Evolutionary conservation across 2,888 invertebrate genomes (phyloP).

Genomic region (Dexiosoma caninum): DNA sequence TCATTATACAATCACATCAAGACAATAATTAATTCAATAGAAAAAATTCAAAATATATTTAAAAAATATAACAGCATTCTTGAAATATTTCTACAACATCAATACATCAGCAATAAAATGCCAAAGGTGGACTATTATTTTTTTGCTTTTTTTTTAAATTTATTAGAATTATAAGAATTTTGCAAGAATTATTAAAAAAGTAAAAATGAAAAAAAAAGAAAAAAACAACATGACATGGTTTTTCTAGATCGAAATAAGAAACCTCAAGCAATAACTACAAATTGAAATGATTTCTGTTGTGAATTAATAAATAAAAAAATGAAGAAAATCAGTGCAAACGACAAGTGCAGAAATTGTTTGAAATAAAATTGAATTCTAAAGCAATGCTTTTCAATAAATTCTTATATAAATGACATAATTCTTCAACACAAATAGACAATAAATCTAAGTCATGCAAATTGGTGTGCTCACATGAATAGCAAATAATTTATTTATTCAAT

Average conservation of each 20-base stretch:
- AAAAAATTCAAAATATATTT: neutral
- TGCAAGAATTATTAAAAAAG: neutral
- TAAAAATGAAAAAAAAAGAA: neutral
- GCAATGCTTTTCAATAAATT: neutral
- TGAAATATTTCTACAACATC: slow-evolving; percentile 21
- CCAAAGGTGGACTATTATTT: neutral
- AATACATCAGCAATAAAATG: slow-evolving; percentile 10
- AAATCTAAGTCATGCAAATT: slow-evolving; percentile 1
- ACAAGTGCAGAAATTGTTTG: slow-evolving; percentile 24
- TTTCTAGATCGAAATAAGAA: neutral
- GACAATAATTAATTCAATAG: neutral
- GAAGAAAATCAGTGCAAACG: neutral
- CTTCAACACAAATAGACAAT: slow-evolving; percentile 17
- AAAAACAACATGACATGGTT: slow-evolving; percentile 1
- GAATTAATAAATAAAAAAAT: slow-evolving; percentile 31
- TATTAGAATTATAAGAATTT: neutral
- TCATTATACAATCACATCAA: neutral
- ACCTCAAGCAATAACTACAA: neutral
- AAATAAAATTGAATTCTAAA: neutral
- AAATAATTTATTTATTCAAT: neutral
- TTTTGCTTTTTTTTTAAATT: neutral
- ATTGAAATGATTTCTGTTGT: slow-evolving; percentile 28
- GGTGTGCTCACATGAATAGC: neutral
- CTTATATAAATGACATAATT: slow-evolving; percentile 38
- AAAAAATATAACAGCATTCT: slow-evolving; percentile 23